Percentiles rank a stretch among this genome's conserved stretches.
phyloP scores from a whole-genome alignment of 2,888 invertebrate species.

The Drosophila barbarae region DNA sequence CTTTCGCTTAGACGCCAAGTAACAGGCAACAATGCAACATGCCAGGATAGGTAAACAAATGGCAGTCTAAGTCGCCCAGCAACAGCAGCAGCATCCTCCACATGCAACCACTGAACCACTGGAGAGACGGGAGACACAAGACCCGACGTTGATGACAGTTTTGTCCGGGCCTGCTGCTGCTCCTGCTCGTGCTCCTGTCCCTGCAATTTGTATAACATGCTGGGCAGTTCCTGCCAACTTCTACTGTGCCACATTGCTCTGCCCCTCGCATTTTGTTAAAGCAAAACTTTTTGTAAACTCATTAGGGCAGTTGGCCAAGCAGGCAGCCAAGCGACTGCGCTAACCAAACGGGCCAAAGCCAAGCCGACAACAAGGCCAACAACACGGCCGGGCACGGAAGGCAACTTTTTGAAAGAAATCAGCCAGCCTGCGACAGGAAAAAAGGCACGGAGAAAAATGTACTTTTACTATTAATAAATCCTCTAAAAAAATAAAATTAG shows the following conservation, averaged over 20 bases:
- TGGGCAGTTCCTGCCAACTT: constrained; percentile 57
- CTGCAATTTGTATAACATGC: constrained; percentile 73
- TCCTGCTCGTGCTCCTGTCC: constrained; percentile 14
- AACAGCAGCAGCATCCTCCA: constrained; percentile 21
- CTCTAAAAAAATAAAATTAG: too few relatives aligned
- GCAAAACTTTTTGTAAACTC: constrained; percentile 72
- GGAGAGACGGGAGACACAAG: constrained; percentile 10
- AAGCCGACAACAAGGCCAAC: constrained; percentile 43
- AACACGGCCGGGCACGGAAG: constrained; percentile 42
- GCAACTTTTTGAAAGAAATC: constrained; percentile 62
- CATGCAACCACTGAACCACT: constrained; percentile 29
- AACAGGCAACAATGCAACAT: constrained; percentile 55
- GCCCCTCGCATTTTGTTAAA: constrained; percentile 56
- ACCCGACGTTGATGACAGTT: constrained; percentile 72
- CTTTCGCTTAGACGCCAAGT: constrained; percentile 48
- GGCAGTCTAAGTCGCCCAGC: constrained; percentile 40
- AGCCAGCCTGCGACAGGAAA: constrained; percentile 28
- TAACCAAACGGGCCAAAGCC: constrained; percentile 40
- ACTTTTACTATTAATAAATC: too few relatives aligned
- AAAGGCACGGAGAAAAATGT: not conserved
- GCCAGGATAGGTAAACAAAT: constrained; percentile 61
- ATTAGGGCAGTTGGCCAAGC: constrained; percentile 69
- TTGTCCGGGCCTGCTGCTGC: constrained; percentile 30
- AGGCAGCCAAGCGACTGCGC: constrained; percentile 47
- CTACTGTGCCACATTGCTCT: constrained; percentile 25